Evolutionary conservation across 2,888 invertebrate species (phyloP), one percentile per base, ranked within the genome.

Genomic region (Ichneumon xanthorius): DNA sequence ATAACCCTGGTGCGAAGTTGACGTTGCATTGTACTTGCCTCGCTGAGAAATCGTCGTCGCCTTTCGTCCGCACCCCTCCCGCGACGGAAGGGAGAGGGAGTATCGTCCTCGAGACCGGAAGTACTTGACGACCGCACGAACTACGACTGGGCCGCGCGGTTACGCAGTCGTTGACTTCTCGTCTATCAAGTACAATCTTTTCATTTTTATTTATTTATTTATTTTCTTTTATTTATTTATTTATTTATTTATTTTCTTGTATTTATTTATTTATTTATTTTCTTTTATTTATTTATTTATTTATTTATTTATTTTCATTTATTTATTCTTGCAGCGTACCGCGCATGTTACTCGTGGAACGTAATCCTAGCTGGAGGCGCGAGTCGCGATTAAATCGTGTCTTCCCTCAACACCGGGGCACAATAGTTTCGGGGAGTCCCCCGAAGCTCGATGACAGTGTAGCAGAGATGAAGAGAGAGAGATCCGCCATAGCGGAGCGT

Each of bases 21-120:
- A 91, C 90, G 90, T 90, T 88, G 88, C 89, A 92, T 92, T 90
- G 91, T 92, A 88, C 89, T 88, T 81, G 87, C 88, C 82, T 87
- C 86, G 82, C 88, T 88, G 88, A 88, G 88, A 88, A 89, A 88
- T 89, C 87, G 86, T 84, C 86, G 81, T 77, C 65, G 61, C 86
- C 85, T 80, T 82, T 84, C 80, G 80, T 77, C 85, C 6, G 16
- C 80, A 81, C 81, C 82, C 72, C 61, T 65, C 55, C 33, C 55
- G 33, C 73, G 33, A 50, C 55, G 45, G 45, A 16, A 48, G 14
- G 45, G 45, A 4, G 45, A 9, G n/a, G n/a, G 68, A 61, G 71
- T 79, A 75, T 86, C 85, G 80, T 80, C 80, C 77, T 77, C 73
- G 68, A 68, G 61, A 73, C 77, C 84, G 84, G 86, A 84, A 81